Evolutionary conservation across 2,797 vertebrate species (phyloP).

Genomic region (Cynodonichthys magdalenae): DNA sequence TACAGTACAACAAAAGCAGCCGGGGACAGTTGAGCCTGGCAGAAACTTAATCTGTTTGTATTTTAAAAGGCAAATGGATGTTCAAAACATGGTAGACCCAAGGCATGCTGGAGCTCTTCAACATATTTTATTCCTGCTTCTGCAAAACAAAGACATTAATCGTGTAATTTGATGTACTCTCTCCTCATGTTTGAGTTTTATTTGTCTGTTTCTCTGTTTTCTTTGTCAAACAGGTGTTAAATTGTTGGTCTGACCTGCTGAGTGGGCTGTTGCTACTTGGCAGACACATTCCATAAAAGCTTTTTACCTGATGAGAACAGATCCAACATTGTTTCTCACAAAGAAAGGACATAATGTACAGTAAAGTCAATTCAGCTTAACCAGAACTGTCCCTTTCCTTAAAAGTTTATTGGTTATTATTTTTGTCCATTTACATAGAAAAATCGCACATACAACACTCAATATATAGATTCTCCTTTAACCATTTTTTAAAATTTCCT

Average conservation of each 20-base stretch:
- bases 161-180: no score
- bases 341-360: background rate
- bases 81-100: constrained; percentile 26
- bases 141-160: no score
- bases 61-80: constrained; percentile 30
- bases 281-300: constrained; percentile 1
- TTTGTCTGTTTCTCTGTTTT: no score
- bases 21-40: constrained; percentile 23
- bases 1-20: constrained; percentile 62
- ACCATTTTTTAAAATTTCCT: constrained; percentile 38
- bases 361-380: background rate
- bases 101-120: background rate
- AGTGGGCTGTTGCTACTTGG: constrained; percentile 8
- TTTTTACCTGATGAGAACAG: background rate
- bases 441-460: constrained; percentile 59
- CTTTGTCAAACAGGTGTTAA: background rate
- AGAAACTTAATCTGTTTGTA: constrained; percentile 53
- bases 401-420: constrained; percentile 70
- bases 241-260: constrained; percentile 10
- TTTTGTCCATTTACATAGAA: constrained; percentile 62
- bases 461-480: constrained; percentile 51
- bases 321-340: background rate
- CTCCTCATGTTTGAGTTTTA: no score
- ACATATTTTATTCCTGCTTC: background rate
- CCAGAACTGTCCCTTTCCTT: constrained; percentile 17